Conservation (phyloP, 2,797 vertebrate genomes). For the Parauchenoglanis ngamensis region DNA sequence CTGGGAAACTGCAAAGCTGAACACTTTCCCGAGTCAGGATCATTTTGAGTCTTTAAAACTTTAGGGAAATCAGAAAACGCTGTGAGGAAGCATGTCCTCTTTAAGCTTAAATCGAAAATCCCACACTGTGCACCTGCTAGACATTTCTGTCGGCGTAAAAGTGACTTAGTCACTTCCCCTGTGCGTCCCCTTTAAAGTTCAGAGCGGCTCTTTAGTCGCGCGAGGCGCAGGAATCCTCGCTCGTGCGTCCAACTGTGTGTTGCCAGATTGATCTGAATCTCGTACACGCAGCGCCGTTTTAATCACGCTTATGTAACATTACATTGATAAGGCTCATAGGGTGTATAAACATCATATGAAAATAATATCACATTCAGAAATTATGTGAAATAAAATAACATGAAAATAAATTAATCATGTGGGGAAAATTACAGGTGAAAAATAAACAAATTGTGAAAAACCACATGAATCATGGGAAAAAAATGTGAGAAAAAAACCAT, state of each 20-base stretch:
- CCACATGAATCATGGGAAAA: not conserved
- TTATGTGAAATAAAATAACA: not conserved
- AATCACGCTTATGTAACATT: not conserved
- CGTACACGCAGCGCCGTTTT: not conserved
- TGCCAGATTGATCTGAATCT: not conserved
- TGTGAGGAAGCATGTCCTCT: not conserved
- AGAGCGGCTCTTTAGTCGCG: not conserved
- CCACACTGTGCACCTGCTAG: slow-evolving; percentile 11
- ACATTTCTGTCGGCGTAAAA: slow-evolving; percentile 33
- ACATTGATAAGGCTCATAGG: not conserved
- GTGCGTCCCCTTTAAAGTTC: slow-evolving; percentile 29
- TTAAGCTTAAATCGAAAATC: not conserved
- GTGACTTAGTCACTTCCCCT: not conserved
- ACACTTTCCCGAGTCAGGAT: not conserved
- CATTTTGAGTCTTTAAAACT: not conserved
- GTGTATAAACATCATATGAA: not conserved
- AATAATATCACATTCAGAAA: not conserved
- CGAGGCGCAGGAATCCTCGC: not conserved
- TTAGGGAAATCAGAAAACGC: not conserved
- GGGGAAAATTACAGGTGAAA: not conserved
- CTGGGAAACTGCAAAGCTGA: not conserved
- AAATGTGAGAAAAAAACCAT: not conserved
- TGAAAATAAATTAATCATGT: not conserved
- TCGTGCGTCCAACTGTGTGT: not conserved
- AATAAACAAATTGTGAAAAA: not conserved